phyloP scores from a whole-genome alignment of 1,140 invertebrate species.

The Gyrodactylus salaris region DNA sequence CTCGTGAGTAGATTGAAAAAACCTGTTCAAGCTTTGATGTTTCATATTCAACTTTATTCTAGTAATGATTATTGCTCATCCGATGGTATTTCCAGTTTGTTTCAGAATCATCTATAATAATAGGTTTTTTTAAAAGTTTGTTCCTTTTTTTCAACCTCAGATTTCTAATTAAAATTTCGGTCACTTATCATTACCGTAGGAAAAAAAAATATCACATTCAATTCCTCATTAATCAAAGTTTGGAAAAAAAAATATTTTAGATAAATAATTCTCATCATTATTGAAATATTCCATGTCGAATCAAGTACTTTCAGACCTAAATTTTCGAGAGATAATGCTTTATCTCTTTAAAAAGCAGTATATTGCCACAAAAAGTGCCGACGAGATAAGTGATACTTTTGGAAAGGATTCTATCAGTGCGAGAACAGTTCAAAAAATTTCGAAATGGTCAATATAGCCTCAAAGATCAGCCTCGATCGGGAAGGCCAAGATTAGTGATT shows the following conservation, averaged over 20 bases:
- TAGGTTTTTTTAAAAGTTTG: not conserved
- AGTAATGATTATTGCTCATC: no score
- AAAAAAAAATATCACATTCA: not conserved
- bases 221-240: not conserved
- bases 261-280: not conserved
- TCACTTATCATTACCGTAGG: not conserved
- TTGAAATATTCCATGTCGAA: not conserved
- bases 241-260: not conserved
- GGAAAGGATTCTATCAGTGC: no score
- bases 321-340: not conserved
- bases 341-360: not conserved
- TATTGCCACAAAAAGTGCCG: not conserved
- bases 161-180: not conserved
- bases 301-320: no score
- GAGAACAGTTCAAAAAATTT: no score
- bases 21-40: no score
- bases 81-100: no score
- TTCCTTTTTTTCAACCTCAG: not conserved
- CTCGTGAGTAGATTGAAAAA: no score
- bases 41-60: no score
- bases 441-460: no score
- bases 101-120: not conserved
- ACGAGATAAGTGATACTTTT: no score
- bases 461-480: no score
- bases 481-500: no score